Conservation (phyloP, 1,140 invertebrate genomes). For the Zaprionus lachaisei region DNA sequence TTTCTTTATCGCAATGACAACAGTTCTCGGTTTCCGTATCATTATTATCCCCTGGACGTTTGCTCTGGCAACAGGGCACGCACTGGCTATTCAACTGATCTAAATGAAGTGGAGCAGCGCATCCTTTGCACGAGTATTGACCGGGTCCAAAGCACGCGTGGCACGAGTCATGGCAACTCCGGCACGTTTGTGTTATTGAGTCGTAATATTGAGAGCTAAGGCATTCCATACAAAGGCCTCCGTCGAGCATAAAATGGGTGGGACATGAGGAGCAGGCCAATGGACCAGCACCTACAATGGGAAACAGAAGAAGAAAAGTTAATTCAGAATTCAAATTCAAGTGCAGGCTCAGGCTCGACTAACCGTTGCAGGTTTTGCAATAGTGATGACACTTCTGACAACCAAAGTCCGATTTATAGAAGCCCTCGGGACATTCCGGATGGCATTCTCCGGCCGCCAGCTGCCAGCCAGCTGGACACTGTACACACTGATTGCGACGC, state of each 20-base stretch:
- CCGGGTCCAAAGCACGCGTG: slow-evolving; percentile 89
- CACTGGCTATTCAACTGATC: slow-evolving; percentile 90
- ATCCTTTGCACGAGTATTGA: slow-evolving; percentile 89
- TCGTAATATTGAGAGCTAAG: slow-evolving; percentile 90
- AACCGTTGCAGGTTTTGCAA: slow-evolving; percentile 92
- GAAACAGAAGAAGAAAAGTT: background rate
- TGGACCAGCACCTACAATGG: slow-evolving; percentile 87
- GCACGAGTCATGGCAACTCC: slow-evolving; percentile 89
- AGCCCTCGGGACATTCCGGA: slow-evolving; percentile 92
- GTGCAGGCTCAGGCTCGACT: slow-evolving; percentile 25
- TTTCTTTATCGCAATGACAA: slow-evolving; percentile 84
- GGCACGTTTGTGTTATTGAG: slow-evolving; percentile 88
- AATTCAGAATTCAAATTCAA: background rate
- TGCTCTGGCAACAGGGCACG: slow-evolving; percentile 88
- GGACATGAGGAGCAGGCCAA: slow-evolving; percentile 90
- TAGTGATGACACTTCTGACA: slow-evolving; percentile 94
- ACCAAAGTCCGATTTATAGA: slow-evolving; percentile 91
- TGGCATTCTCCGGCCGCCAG: slow-evolving; percentile 92
- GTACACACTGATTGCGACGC: slow-evolving; percentile 92
- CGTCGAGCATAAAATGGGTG: slow-evolving; percentile 89
- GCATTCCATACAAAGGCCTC: slow-evolving; percentile 90
- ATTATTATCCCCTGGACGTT: slow-evolving; percentile 13
- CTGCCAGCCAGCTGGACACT: slow-evolving; percentile 91
- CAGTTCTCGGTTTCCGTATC: slow-evolving; percentile 29
- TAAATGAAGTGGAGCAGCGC: slow-evolving; percentile 87